Base-by-base conservation (phyloP, 2,888 invertebrate species). In the Saturnia pavonia region DNA sequence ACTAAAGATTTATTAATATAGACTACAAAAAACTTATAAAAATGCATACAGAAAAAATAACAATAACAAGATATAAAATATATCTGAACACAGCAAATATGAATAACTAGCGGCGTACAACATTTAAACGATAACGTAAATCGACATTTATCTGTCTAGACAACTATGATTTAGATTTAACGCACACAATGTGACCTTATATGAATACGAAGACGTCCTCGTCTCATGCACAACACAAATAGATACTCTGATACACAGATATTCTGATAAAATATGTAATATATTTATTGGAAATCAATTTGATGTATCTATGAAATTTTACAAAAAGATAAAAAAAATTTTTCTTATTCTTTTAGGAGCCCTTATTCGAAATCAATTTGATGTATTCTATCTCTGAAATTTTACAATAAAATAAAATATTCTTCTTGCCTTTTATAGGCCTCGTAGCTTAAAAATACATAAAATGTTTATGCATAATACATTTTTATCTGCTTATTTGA, bases 111-210 rank as follows among this genome's bases (percentile, higher is more conserved):
- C 16, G 34, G 34, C 27, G 34, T 69, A 69, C 22, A 43, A 57
- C 40, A n/a, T 57, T 22, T 51, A 42, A 42, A 60, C 57, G 43
- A 69, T 69, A 69, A 69, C 40, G 45, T 51, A 34, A 60, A 43
- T 67, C 66, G 42, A 66, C 71, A 45, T 71, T 71, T 71, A 71
- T 71, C 45, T 43, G 71, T 71, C 71, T 71, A 71, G 71, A 71
- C 71, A 51, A 69, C 57, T 66, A 43, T 65, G 27, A 69, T 69
- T 40, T n/a, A 69, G 71, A 71, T 71, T 71, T 71, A 69, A 66
- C 43, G 54, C 22, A 34, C 25, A 22, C 19, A 22, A 34, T 40
- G 65, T 65, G 65, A 65, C 65, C 65, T 40, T 65, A 65, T 65
- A 34, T 65, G 40, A 40, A 65, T 40, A 65, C 40, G 34, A 40